Evolutionary conservation across 2,113 vertebrate genomes (phyloP).

Genomic region (Bufo bufo): DNA sequence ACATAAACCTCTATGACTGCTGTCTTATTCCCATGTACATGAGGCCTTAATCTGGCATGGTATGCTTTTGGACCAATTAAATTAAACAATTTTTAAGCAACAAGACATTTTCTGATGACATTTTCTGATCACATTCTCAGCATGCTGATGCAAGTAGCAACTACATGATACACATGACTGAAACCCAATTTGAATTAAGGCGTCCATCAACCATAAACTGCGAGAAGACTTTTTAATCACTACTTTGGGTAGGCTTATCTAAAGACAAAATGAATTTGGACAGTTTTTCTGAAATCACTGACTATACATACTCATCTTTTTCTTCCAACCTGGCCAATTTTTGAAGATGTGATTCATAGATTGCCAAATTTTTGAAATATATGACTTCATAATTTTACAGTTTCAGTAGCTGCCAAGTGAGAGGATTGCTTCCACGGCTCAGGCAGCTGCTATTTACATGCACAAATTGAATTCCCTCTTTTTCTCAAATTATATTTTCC

Average conservation of each 20-base stretch:
- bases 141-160: too few species aligned
- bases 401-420: not conserved
- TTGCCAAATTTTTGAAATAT: not conserved
- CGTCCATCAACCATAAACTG: too few species aligned
- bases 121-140: too few species aligned
- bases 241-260: not conserved
- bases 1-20: too few species aligned
- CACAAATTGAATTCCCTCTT: constrained; percentile 1
- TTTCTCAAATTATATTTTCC: not conserved
- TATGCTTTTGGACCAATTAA: too few species aligned
- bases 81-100: too few species aligned
- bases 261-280: constrained; percentile 1
- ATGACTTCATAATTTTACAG: not conserved
- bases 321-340: constrained; percentile 1
- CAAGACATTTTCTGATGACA: too few species aligned
- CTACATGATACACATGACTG: too few species aligned
- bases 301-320: not conserved
- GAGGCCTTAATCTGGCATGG: too few species aligned
- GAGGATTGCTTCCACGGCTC: not conserved
- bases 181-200: too few species aligned
- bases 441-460: constrained; percentile 14
- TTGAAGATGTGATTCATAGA: not conserved
- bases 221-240: not conserved
- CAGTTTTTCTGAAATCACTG: not conserved
- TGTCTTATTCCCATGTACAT: too few species aligned